Conservation (phyloP, 2,888 invertebrate genomes). For the Labia minor region DNA sequence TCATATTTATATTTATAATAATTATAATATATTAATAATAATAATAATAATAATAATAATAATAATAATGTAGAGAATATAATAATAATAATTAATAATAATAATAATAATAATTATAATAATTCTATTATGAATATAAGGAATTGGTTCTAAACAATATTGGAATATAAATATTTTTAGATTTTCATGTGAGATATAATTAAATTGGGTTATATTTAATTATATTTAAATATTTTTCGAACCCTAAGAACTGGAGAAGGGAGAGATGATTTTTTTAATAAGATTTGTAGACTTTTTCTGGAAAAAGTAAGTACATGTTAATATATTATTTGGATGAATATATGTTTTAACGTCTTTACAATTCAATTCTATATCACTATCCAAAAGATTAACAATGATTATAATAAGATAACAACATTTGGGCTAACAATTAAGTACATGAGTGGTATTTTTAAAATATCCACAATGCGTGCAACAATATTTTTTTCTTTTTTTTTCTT, state of each 20-base stretch:
- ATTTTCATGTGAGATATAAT: neutral
- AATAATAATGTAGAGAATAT: too few species aligned
- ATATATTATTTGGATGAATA: neutral
- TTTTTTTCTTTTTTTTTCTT: neutral
- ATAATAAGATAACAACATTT: slow-evolving; percentile 13
- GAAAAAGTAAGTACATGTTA: neutral
- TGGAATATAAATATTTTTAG: neutral
- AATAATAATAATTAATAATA: too few species aligned
- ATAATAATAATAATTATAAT: too few species aligned
- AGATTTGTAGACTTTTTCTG: too few species aligned
- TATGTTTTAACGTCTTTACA: slow-evolving; percentile 6
- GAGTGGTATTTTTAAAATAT: slow-evolving; percentile 2
- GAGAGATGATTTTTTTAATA: neutral
- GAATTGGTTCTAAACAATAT: too few species aligned
- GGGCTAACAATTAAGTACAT: slow-evolving; percentile 13
- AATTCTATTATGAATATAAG: too few species aligned
- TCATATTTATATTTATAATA: neutral
- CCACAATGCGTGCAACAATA: neutral
- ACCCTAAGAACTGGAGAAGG: neutral
- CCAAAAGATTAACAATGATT: slow-evolving; percentile 5
- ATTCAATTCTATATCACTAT: neutral
- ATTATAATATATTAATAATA: neutral
- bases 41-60: neutral
- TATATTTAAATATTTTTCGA: neutral
- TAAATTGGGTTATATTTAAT: neutral